phyloP scores from a whole-genome alignment of 2,888 invertebrate species.

The Temnothorax unifasciatus region DNA sequence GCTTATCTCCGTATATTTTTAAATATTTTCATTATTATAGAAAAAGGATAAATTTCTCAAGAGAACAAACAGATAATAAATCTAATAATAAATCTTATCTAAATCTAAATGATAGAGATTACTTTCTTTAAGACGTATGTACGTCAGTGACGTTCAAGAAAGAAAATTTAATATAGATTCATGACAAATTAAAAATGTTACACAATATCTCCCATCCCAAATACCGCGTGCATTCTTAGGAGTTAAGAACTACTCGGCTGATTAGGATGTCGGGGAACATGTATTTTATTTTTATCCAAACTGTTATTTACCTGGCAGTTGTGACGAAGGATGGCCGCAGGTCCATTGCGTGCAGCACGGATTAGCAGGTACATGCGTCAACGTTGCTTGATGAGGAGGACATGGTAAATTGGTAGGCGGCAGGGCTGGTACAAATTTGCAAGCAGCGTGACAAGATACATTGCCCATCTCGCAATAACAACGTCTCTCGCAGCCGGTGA shows the following conservation, averaged over 20 bases:
- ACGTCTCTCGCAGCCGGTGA: constrained; percentile 94
- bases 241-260: neutral
- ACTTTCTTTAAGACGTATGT: neutral
- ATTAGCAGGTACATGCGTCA: constrained; percentile 90
- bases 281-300: constrained; percentile 13
- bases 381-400: constrained; percentile 89
- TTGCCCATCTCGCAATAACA: constrained; percentile 96
- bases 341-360: constrained; percentile 95
- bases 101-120: neutral
- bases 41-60: neutral
- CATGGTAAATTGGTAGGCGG: constrained; percentile 93
- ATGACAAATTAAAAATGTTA: neutral
- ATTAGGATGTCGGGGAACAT: neutral
- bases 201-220: neutral
- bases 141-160: neutral
- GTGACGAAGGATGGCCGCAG: constrained; percentile 80
- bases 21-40: neutral
- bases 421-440: constrained; percentile 91
- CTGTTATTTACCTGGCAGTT: constrained; percentile 71
- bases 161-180: neutral
- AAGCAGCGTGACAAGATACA: constrained; percentile 93
- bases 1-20: neutral
- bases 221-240: constrained; percentile 3
- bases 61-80: neutral
- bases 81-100: neutral